Conservation (phyloP, 2,113 vertebrate genomes). For the Danio rerio region GRCz12tu NC_133189.1:44970501-44971000, state of each 20-base stretch:
- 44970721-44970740: slow-evolving; percentile 26
- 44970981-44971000: slow-evolving; percentile 17
- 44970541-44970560: too few species aligned
- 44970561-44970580: too few species aligned
- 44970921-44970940: neutral
- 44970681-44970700: slow-evolving; percentile 11
- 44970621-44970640: slow-evolving; percentile 8
- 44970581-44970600: slow-evolving; percentile 38
- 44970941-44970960: slow-evolving; percentile 16
- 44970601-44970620: slow-evolving; percentile 52
- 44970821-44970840: slow-evolving; percentile 4
- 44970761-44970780: slow-evolving; percentile 38
- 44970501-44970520: too few species aligned
- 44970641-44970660: neutral
- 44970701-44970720: slow-evolving; percentile 46
- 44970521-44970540: too few species aligned
- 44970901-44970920: neutral
- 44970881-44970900: neutral
- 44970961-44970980: slow-evolving; percentile 28
- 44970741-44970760: slow-evolving; percentile 37
- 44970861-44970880: neutral
- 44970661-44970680: neutral
- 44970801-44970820: neutral
- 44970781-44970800: slow-evolving; percentile 29
- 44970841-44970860: slow-evolving; percentile 23